Evolutionary conservation across 1,140 invertebrate genomes (phyloP).

Genomic region (Cherax destructor): DNA sequence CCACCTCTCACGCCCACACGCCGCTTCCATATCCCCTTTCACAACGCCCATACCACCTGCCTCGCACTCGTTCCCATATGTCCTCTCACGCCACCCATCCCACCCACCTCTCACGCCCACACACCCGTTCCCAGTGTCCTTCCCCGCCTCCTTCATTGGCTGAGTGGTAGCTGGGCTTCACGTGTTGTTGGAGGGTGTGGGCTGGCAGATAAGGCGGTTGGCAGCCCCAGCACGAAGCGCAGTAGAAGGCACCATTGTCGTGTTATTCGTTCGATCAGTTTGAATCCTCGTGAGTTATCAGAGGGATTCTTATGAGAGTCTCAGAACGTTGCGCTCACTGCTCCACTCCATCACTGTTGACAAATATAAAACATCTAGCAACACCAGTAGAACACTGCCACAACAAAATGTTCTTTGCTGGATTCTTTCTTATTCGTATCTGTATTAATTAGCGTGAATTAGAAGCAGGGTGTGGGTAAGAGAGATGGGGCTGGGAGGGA

Average conservation of each 20-base stretch:
- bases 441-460: no score
- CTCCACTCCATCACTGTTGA: background rate
- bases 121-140: background rate
- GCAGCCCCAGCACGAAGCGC: constrained; percentile 9
- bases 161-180: background rate
- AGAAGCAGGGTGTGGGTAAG: background rate
- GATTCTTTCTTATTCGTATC: no score
- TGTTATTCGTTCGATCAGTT: constrained; percentile 16
- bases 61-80: background rate
- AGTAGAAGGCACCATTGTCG: constrained; percentile 32
- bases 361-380: background rate
- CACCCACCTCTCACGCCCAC: background rate
- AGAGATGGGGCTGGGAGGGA: background rate
- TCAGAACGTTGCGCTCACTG: background rate
- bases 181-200: background rate
- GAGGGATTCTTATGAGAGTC: background rate
- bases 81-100: background rate
- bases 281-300: constrained; percentile 2
- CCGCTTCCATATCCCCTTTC: background rate
- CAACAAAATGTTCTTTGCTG: no score
- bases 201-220: background rate
- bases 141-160: background rate
- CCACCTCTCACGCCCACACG: no score
- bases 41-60: background rate
- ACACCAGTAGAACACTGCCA: no score